Evolutionary conservation across 2,113 vertebrate species (phyloP).

Genomic region (Hippoglossus stenolepis): DNA sequence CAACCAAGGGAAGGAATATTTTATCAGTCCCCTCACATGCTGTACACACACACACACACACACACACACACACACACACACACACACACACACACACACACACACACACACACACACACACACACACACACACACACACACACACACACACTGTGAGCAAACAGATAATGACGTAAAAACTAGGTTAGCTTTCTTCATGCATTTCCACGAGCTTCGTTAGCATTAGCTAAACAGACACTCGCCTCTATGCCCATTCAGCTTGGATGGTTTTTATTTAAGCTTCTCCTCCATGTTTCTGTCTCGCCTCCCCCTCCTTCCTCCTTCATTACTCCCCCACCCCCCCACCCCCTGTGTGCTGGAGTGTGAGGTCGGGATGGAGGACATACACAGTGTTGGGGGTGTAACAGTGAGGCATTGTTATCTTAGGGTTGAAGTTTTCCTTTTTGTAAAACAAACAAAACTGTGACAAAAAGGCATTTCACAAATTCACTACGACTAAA

Average conservation of each 20-base stretch:
- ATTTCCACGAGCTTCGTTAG: conserved; percentile 66
- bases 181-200: conserved; percentile 67
- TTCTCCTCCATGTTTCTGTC: conserved; percentile 52
- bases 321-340: conserved; percentile 43
- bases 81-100: conserved; percentile 29
- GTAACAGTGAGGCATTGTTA: conserved; percentile 16
- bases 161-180: conserved; percentile 78
- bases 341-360: conserved; percentile 38
- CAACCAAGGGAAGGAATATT: conserved; percentile 85
- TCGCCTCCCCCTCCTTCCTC: conserved; percentile 25
- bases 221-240: conserved; percentile 60
- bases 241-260: conserved; percentile 58
- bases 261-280: conserved; percentile 65
- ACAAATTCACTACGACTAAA: not conserved
- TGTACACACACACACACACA: conserved; percentile 62
- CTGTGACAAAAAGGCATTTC: too few relatives aligned
- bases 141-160: conserved; percentile 62
- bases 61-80: conserved; percentile 37
- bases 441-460: conserved; percentile 20
- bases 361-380: conserved; percentile 25
- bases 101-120: conserved; percentile 34
- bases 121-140: conserved; percentile 38
- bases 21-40: conserved; percentile 78
- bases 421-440: conserved; percentile 9
- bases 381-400: conserved; percentile 23